Evolutionary conservation across 2,113 vertebrate genomes (phyloP), one percentile per base, ranked within the genome.

Genomic region (Ranitomeya variabilis): DNA sequence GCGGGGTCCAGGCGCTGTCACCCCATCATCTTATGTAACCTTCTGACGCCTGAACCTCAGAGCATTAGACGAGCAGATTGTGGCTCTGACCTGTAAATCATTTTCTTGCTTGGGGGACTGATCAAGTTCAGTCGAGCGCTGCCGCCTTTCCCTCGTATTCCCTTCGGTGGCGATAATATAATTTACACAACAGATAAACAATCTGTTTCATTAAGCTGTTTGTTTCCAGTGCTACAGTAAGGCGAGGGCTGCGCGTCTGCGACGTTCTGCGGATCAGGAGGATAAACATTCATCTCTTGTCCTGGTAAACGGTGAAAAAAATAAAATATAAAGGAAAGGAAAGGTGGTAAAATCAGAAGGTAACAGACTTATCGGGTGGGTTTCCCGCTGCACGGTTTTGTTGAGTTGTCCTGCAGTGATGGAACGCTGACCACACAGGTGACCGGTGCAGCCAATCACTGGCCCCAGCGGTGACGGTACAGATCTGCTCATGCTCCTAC

Each of bases 161-260:
- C 60, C 82, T 15, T 15, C 37, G 26, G 82, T 52, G 66, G 45
- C 5, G 19, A 69, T 51, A 15, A 69, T 54, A 83, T 83, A 67
- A 83, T 83, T 83, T 69, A 83, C 82, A 83, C 60, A 67, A 83
- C 82, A 83, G 82, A 54, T 23, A 54, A 69, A 69, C 82, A 83
- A 83, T 83, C 82, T 83, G 82, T 69, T 83, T 67, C 45, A 69
- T 69, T 69, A 83, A 83, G 82, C 64, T 54, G 64, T 66, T 67
- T 67, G 64, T 54, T 52, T 83, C 37, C 52, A 21, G 81, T 16
- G 52, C 13, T 16, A 13, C 19, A 79, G 52, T 23, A 80, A 15
- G 21, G 23, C 10, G 14, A 1, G n/a, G 78, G 23, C 54, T 12
- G 14, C 52, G 77, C 12, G 54, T 7, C 11, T 2, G 37, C 66